Evolutionary conservation across 1,140 invertebrate species (phyloP).

Genomic region (Rhynchophorus ferrugineus): DNA sequence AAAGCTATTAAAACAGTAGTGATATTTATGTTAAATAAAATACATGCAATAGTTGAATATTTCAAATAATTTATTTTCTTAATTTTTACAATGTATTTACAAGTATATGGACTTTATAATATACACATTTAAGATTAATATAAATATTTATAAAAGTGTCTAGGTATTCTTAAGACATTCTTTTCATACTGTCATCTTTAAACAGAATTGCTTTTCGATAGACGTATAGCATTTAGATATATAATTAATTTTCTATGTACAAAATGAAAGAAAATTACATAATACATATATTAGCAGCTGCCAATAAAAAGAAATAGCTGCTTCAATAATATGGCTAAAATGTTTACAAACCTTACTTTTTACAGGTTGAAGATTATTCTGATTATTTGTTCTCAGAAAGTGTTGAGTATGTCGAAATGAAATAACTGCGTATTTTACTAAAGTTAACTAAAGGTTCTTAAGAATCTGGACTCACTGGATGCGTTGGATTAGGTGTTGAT

Average conservation of each 20-base stretch:
- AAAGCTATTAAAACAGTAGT: too few species aligned
- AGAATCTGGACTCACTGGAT: constrained; percentile 26
- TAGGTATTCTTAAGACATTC: too few species aligned
- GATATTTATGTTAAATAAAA: too few species aligned
- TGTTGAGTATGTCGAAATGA: neutral
- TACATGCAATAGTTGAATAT: too few species aligned
- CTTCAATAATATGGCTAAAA: neutral
- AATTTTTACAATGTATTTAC: constrained; percentile 4
- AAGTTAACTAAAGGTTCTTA: constrained; percentile 14
- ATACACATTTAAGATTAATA: constrained; percentile 2
- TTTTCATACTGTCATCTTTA: too few species aligned
- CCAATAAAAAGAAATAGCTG: neutral
- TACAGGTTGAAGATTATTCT: neutral
- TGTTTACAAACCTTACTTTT: neutral
- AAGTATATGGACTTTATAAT: constrained; percentile 1
- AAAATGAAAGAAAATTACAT: neutral
- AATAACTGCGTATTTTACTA: neutral
- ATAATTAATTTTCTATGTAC: too few species aligned
- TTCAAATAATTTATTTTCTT: constrained; percentile 7
- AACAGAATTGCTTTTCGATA: too few species aligned
- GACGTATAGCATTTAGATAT: too few species aligned
- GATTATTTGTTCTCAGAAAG: neutral
- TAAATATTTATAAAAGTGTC: neutral
- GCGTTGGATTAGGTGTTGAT: constrained; percentile 20
- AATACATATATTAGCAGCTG: neutral